Base-by-base conservation (phyloP, 2,888 invertebrate species). In the Andrena haemorrhoa region DNA sequence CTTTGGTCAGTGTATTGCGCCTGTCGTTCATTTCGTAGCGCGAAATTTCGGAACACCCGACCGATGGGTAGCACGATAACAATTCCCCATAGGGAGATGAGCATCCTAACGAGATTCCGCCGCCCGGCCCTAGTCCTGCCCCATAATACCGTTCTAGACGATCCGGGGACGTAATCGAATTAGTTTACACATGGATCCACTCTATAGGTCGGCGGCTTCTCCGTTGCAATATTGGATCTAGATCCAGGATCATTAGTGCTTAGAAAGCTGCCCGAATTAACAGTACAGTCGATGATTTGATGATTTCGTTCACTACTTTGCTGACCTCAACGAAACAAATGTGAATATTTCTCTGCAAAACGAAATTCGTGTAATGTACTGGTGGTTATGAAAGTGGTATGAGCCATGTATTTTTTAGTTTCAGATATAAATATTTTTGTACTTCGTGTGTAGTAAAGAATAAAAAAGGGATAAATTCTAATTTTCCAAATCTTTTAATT, bases 1-100 rank as follows among this genome's bases (percentile, higher is more conserved):
- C 71, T 49, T 23, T 29, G 31, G 8, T 8, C 56, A 35, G 16
- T 7, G 71, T 76, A 83, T 83, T 51, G 70, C 61, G 68, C 77
- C 64, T 71, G 83, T 63, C 63, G 80, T 75, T 83, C 72, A 77
- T 80, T 81, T 69, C 60, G 75, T 47, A 56, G 33, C 56, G 66
- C 53, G 69, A 81, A 84, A 84, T 75, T 84, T 74, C 56, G 31
- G 75, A 53, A 84, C 65, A 58, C 66, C 61, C 69, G 58, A 26
- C 75, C 75, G 78, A 85, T 84, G 78, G 75, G 49, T 74, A 68
- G 70, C 58, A 82, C 47, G 86, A 86, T 88, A 89, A 87, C 88
- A 87, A 86, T 88, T 89, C 86, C 86, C 84, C 80, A 65, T 80
- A 75, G 88, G 86, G 85, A 88, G 88, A 88, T 85, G 86, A 89